A percentile compares a stretch with the other conserved stretches of the same genome.
Conservation (phyloP, 1,140 invertebrate genomes). For the Lasaia peninsularis region DNA sequence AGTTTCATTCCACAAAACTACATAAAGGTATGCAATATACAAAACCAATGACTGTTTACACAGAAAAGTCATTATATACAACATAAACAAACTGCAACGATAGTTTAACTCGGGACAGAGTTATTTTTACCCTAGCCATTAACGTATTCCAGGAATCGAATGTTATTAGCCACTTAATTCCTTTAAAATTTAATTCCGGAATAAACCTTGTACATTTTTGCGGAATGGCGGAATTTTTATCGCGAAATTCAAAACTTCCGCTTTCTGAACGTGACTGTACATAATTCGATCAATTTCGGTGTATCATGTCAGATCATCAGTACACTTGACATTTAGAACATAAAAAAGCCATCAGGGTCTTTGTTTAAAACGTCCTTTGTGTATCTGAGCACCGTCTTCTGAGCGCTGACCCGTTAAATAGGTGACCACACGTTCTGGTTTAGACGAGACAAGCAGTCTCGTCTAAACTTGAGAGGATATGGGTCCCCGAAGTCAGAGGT, state of each 20-base stretch:
- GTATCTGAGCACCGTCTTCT: constrained; percentile 34
- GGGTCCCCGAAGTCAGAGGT: too few species aligned
- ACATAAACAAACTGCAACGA: too few species aligned
- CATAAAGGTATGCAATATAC: too few species aligned
- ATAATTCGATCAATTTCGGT: constrained; percentile 5
- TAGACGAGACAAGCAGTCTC: too few species aligned
- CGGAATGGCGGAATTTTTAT: neutral
- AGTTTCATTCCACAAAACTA: too few species aligned
- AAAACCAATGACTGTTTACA: too few species aligned
- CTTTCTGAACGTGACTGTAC: constrained; percentile 2
- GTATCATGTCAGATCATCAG: constrained; percentile 10
- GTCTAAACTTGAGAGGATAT: too few species aligned
- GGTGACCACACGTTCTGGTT: neutral
- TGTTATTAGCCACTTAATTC: neutral
- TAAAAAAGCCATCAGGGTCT: constrained; percentile 44
- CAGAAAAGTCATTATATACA: too few species aligned
- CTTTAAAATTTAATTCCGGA: neutral
- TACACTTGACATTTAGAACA: constrained; percentile 28
- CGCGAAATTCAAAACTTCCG: neutral
- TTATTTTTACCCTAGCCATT: too few species aligned
- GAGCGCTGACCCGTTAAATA: constrained; percentile 14
- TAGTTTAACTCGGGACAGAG: too few species aligned
- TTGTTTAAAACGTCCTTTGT: constrained; percentile 47
- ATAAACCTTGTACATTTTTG: neutral
- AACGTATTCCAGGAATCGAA: too few species aligned